Conservation (phyloP, 2,888 invertebrate species). For the Subacronicta megacephala region DNA sequence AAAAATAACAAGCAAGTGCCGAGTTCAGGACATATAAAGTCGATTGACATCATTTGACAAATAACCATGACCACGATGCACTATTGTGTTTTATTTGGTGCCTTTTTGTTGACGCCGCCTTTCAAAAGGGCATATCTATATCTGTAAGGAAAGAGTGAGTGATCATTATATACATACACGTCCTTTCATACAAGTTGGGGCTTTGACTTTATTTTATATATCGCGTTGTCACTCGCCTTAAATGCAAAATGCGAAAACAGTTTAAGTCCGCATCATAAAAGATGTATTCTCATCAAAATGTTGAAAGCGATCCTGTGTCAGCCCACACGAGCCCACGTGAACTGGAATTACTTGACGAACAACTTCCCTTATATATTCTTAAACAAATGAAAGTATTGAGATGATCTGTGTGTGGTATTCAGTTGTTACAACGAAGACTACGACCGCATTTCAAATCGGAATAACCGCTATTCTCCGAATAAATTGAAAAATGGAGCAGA, state of each 20-base stretch:
- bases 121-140: slow-evolving; percentile 49
- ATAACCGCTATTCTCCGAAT: too few species aligned
- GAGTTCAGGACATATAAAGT: slow-evolving; percentile 28
- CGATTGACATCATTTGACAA: slow-evolving; percentile 52
- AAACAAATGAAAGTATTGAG: slow-evolving; percentile 50
- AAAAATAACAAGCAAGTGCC: slow-evolving; percentile 3
- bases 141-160: slow-evolving; percentile 52
- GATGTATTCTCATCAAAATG: slow-evolving; percentile 54
- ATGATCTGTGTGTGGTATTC: slow-evolving; percentile 27
- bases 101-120: slow-evolving; percentile 44
- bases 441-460: too few species aligned
- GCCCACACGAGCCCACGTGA: slow-evolving; percentile 62
- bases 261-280: slow-evolving; percentile 55
- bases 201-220: slow-evolving; percentile 38
- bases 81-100: slow-evolving; percentile 49
- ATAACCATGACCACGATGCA: slow-evolving; percentile 49
- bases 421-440: slow-evolving; percentile 12
- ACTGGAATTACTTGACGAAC: slow-evolving; percentile 64
- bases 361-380: slow-evolving; percentile 59
- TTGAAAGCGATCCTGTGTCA: slow-evolving; percentile 59
- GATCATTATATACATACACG: slow-evolving; percentile 31
- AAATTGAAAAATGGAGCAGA: too few species aligned
- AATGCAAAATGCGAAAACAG: slow-evolving; percentile 45
- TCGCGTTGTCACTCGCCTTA: slow-evolving; percentile 23
- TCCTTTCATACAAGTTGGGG: slow-evolving; percentile 34